Evolutionary conservation across 2,113 vertebrate species (phyloP).

Genomic region (Petrocephalus zakoni): DNA sequence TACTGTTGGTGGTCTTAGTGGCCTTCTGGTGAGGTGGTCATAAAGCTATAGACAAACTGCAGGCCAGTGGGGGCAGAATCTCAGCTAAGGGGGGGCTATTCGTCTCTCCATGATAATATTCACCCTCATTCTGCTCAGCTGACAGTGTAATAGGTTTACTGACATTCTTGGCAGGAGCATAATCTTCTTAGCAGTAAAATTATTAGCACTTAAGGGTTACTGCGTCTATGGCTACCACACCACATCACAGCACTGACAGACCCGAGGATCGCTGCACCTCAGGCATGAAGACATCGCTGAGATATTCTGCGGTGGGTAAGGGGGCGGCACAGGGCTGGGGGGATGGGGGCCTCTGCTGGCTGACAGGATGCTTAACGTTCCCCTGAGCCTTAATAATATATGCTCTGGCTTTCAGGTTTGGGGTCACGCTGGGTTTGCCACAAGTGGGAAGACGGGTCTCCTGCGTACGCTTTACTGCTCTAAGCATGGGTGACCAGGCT

Average conservation of each 20-base stretch:
- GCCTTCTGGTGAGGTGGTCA: not conserved
- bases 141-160: conserved; percentile 11
- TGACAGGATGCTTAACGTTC: not conserved
- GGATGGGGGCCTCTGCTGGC: not conserved
- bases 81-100: not conserved
- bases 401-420: not conserved
- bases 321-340: not conserved
- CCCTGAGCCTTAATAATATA: not conserved
- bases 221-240: not conserved
- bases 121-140: not conserved
- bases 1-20: not conserved
- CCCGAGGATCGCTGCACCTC: too few species aligned
- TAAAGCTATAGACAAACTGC: not conserved
- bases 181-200: not conserved
- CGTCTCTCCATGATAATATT: not conserved
- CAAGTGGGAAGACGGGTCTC: not conserved
- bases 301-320: not conserved
- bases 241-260: not conserved
- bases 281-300: not conserved
- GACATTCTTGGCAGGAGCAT: not conserved
- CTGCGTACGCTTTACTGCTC: not conserved
- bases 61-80: conserved; percentile 19
- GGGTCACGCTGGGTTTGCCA: not conserved
- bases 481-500: not conserved
- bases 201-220: not conserved